Evolutionary conservation across 2,888 invertebrate species (phyloP).

Genomic region (Hipparchia sbordonii): DNA sequence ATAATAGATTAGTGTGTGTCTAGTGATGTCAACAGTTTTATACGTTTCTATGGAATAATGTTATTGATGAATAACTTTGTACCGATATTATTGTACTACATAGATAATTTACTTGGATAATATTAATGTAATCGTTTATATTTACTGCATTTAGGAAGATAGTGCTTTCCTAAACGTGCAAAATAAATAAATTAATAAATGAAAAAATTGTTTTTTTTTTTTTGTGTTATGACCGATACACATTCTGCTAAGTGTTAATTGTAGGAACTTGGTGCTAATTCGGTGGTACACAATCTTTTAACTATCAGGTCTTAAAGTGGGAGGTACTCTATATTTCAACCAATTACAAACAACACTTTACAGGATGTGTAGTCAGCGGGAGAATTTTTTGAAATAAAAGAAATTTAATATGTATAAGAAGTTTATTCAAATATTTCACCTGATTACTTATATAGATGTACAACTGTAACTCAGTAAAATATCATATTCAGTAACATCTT

Average conservation of each 20-base stretch:
- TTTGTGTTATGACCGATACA: conserved; percentile 17
- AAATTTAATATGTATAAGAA: conserved; percentile 23
- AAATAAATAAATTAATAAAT: conserved; percentile 43
- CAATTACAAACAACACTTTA: background rate
- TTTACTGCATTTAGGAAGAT: conserved; percentile 65
- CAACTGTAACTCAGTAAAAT: conserved; percentile 21
- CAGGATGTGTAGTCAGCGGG: background rate
- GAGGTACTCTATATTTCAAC: too few relatives aligned
- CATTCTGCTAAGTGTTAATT: too few relatives aligned
- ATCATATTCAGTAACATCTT: conserved; percentile 3
- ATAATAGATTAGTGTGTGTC: conserved; percentile 42
- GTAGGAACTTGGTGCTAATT: background rate
- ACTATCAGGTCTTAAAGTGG: too few relatives aligned
- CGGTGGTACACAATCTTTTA: background rate
- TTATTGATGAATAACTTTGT: conserved; percentile 71
- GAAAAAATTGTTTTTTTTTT: conserved; percentile 38
- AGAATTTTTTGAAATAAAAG: background rate
- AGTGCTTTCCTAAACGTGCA: conserved; percentile 63
- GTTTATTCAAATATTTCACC: conserved; percentile 33
- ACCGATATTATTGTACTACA: conserved; percentile 60
- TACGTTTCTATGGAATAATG: conserved; percentile 73
- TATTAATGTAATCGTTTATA: conserved; percentile 67
- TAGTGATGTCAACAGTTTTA: conserved; percentile 57
- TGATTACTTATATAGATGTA: conserved; percentile 33
- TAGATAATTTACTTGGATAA: conserved; percentile 62